Percentiles rank a stretch among this genome's conserved stretches.
These are phyloP conservation scores for Atta texana DNA, from an alignment of 1,140 invertebrate genomes.

Conservation along the genomic window DNA sequence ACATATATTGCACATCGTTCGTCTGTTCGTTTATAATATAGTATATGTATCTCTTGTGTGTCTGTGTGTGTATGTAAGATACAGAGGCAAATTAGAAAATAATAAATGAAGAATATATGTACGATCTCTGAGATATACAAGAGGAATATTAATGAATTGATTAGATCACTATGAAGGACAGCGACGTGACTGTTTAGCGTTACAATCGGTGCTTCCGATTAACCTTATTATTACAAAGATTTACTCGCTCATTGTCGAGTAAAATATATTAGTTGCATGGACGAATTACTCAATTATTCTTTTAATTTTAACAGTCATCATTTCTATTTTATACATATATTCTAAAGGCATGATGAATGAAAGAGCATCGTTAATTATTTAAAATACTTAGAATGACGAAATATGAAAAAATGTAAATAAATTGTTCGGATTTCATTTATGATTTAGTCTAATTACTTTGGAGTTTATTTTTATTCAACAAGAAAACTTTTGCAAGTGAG, in stretches of 20 bases:
- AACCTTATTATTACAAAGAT: slow-evolving; percentile 36
- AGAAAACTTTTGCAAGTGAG: background rate
- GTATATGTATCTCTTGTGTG: slow-evolving; percentile 48
- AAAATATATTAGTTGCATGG: slow-evolving; percentile 2
- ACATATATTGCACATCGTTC: slow-evolving; percentile 10
- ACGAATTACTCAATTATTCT: background rate
- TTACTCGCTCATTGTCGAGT: background rate
- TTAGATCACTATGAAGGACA: slow-evolving; percentile 9
- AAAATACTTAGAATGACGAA: slow-evolving; percentile 15
- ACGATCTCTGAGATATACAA: background rate
- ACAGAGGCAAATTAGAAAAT: slow-evolving; percentile 39
- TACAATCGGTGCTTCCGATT: slow-evolving; percentile 53
- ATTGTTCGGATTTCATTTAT: background rate
- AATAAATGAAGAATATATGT: slow-evolving; percentile 12
- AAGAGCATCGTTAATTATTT: background rate
- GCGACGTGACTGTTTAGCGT: slow-evolving; percentile 22
- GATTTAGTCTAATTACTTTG: background rate
- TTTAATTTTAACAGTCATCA: background rate
- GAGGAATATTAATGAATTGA: slow-evolving; percentile 10
- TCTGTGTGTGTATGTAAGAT: slow-evolving; percentile 12
- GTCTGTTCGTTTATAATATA: slow-evolving; percentile 28
- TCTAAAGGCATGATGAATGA: background rate
- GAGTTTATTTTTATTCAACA: background rate
- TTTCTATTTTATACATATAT: background rate
- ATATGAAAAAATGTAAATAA: background rate